Evolutionary conservation across 1,140 invertebrate species (phyloP), one percentile per base, ranked within the genome.

Genomic region (Maconellicoccus hirsutus): DNA sequence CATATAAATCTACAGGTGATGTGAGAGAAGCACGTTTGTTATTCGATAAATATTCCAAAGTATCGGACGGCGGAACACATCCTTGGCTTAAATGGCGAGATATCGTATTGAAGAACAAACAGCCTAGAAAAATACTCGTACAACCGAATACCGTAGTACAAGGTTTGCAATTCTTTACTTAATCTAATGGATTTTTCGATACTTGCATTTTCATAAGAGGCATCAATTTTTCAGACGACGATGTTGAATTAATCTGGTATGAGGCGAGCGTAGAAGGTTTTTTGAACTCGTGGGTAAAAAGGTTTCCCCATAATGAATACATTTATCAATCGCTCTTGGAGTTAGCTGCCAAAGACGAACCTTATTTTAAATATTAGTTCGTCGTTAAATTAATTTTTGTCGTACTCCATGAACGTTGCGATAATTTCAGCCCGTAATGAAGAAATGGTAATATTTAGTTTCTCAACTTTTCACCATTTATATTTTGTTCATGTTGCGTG

Each of bases 1-100:
- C 92, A 27, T 94, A 94, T 77, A 97, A 96, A 78, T 87, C 93
- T 19, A 94, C 91, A 1, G 93, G 86, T 4, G 89, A 96, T 80
- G 77, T 89, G 12, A 82, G 85, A 63, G 84, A 82, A 59, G 93
- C 90, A 21, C 84, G 82, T 71, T 78, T 83, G 72, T 84, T 97
- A 84, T 96, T 91, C 79, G 83, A 87, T 71, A 83, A 85, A 74
- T 96, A 93, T 78, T 90, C 92, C 22, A 84, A 86, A 71, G 90
- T 97, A 0, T 29, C 27, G 23, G 84, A 87, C 74, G 78, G 79
- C 70, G 86, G 85, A 0, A 69, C 78, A 1, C 78, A 86, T 75
- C 85, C 87, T 16, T 94, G 93, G 86, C 81, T 84, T 0, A 84
- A 83, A 72, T 94, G 92, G 89, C 85, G 93, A 66, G 85, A 92